These are phyloP conservation scores for Luperina nickerlii DNA, from an alignment of 2,888 invertebrate genomes.

Conservation along the genomic window DNA sequence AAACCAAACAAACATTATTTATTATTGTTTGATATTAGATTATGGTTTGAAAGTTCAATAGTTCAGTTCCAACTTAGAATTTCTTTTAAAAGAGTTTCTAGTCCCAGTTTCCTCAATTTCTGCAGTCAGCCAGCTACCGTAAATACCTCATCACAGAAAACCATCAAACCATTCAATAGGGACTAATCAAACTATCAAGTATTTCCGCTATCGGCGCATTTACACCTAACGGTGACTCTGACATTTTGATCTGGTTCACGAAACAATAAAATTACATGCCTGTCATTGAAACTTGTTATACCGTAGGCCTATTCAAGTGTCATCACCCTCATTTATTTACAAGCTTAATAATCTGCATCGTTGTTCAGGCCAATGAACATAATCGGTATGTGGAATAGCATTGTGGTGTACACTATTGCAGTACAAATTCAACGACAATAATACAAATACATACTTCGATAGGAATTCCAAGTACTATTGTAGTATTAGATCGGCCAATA, in stretches of 20 bases:
- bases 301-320: constrained; percentile 76
- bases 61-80: background rate
- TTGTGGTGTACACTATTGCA: constrained; percentile 67
- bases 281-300: constrained; percentile 79
- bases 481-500: constrained; percentile 69
- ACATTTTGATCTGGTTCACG: constrained; percentile 86
- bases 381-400: constrained; percentile 65
- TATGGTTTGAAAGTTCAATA: background rate
- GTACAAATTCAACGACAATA: constrained; percentile 62
- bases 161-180: constrained; percentile 57
- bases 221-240: constrained; percentile 85
- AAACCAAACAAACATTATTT: background rate
- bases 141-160: constrained; percentile 52
- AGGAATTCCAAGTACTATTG: constrained; percentile 59
- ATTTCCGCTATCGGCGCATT: constrained; percentile 84
- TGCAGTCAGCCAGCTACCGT: constrained; percentile 27
- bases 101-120: background rate
- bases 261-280: constrained; percentile 85
- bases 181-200: constrained; percentile 74
- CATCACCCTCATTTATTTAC: constrained; percentile 68
- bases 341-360: constrained; percentile 59
- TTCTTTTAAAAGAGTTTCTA: background rate
- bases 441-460: constrained; percentile 58
- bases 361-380: constrained; percentile 66
- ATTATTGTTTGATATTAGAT: background rate